Conservation (phyloP, 1,140 invertebrate genomes). For the Melanaphis sacchari region DNA sequence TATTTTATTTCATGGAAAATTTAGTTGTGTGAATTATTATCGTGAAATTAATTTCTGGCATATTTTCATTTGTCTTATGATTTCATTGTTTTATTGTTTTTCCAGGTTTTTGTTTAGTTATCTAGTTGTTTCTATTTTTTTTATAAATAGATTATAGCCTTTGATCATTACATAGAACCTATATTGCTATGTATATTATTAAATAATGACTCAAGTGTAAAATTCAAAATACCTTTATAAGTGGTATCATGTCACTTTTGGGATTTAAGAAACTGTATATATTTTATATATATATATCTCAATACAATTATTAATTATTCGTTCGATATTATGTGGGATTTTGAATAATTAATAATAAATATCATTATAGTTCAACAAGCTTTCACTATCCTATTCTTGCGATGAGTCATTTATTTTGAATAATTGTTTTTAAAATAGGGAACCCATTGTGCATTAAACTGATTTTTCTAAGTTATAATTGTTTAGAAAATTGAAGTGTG, state of each 20-base stretch:
- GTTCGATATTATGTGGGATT: neutral
- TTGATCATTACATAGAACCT: neutral
- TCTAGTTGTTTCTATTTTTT: neutral
- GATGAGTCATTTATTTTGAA: slow-evolving; percentile 18
- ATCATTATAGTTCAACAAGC: neutral
- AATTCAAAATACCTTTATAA: neutral
- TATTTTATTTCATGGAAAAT: neutral
- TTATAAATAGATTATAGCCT: neutral
- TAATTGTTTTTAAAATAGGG: neutral
- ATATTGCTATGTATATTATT: neutral
- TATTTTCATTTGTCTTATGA: neutral
- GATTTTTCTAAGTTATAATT: neutral
- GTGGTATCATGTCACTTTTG: neutral
- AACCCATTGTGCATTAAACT: neutral
- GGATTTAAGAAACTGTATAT: neutral
- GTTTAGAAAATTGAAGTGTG: neutral
- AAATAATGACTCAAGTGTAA: neutral
- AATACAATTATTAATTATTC: neutral
- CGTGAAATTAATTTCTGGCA: neutral
- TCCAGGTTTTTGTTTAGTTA: neutral
- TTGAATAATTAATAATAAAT: neutral
- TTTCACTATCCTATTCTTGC: neutral
- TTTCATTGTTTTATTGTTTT: neutral
- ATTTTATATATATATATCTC: too few species aligned
- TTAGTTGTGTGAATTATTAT: neutral